Evolutionary conservation across 1,140 invertebrate species (phyloP).

Genomic region (Prorops nasuta): DNA sequence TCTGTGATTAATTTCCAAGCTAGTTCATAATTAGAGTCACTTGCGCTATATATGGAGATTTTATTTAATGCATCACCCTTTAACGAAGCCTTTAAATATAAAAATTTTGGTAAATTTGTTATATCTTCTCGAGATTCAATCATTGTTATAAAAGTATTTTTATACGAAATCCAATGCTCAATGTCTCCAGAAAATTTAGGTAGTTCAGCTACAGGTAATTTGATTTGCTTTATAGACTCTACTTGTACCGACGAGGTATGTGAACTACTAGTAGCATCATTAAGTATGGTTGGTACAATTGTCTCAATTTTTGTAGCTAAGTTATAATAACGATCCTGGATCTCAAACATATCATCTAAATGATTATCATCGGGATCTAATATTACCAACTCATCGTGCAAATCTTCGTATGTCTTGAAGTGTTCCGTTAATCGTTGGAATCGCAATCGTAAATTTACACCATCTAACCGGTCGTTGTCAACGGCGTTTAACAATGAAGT

Average conservation of each 20-base stretch:
- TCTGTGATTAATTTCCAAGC: slow-evolving; percentile 21
- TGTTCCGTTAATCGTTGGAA: too few species aligned
- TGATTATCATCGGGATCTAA: not conserved
- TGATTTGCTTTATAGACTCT: not conserved
- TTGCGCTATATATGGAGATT: slow-evolving; percentile 12
- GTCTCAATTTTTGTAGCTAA: not conserved
- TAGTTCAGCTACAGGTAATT: not conserved
- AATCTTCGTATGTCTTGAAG: not conserved
- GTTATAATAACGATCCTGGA: not conserved
- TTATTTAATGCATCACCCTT: slow-evolving; percentile 20
- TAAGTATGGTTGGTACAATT: too few species aligned
- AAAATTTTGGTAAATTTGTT: slow-evolving; percentile 17
- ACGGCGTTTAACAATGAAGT: too few species aligned
- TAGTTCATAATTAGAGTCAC: slow-evolving; percentile 20
- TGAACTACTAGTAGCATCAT: too few species aligned
- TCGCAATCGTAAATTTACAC: too few species aligned
- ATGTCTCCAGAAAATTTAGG: not conserved
- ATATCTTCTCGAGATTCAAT: not conserved
- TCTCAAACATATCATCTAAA: not conserved
- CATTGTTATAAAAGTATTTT: not conserved
- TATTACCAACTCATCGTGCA: not conserved
- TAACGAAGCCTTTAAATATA: slow-evolving; percentile 19
- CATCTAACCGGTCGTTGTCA: too few species aligned
- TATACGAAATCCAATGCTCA: not conserved
- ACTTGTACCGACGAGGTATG: too few species aligned